Conservation (phyloP, 2,888 invertebrate genomes). For the Lottia scabra region DNA sequence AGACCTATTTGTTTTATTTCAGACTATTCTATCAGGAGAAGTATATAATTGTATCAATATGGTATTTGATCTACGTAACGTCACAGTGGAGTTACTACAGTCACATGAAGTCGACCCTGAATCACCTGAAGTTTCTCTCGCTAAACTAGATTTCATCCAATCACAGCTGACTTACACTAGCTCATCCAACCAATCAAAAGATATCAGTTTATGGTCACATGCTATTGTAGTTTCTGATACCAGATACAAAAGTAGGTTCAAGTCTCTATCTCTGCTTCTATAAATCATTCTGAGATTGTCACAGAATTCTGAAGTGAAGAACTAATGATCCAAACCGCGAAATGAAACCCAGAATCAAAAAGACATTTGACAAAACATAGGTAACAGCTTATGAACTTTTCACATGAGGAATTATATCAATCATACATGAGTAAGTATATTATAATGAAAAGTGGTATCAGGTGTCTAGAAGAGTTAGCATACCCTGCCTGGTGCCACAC, state of each 20-base stretch:
- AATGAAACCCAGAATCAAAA: too few relatives aligned
- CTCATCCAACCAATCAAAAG: slow-evolving; percentile 89
- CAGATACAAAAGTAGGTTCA: slow-evolving; percentile 72
- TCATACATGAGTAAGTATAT: too few relatives aligned
- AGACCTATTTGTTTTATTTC: slow-evolving; percentile 41
- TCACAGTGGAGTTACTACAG: slow-evolving; percentile 78
- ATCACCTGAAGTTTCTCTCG: slow-evolving; percentile 72
- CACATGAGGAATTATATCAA: too few relatives aligned
- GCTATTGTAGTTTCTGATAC: slow-evolving; percentile 87
- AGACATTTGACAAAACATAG: too few relatives aligned
- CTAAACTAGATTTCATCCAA: slow-evolving; percentile 91
- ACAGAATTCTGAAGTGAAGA: too few relatives aligned
- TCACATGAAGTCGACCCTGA: slow-evolving; percentile 42
- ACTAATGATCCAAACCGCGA: too few relatives aligned
- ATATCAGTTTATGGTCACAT: slow-evolving; percentile 91
- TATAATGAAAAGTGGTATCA: too few relatives aligned
- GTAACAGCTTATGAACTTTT: too few relatives aligned
- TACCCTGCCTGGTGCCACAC: too few relatives aligned
- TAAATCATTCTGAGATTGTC: too few relatives aligned
- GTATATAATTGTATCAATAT: slow-evolving; percentile 86
- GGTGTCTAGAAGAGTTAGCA: too few relatives aligned
- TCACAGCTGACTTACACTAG: slow-evolving; percentile 88
- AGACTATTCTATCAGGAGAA: slow-evolving; percentile 69
- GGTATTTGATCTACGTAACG: slow-evolving; percentile 86
- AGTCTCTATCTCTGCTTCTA: neutral